These are phyloP conservation scores for Aldabrachelys gigantea DNA, from an alignment of 2,113 vertebrate species.

Conservation along the genomic window DNA sequence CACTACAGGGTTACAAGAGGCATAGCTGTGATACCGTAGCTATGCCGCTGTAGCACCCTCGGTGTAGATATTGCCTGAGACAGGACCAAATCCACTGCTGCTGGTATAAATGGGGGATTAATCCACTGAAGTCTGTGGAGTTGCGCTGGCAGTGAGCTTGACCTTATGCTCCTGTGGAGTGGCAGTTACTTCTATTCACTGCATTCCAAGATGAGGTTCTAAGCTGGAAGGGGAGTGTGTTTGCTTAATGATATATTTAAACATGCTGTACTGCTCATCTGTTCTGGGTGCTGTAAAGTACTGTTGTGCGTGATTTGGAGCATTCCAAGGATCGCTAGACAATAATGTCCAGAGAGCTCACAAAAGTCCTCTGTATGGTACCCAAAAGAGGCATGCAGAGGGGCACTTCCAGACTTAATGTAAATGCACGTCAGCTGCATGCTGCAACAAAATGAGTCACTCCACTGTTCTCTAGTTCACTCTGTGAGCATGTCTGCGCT, in stretches of 20 bases:
- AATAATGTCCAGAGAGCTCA: background rate
- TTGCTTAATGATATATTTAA: background rate
- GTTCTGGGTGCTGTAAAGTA: background rate
- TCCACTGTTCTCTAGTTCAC: background rate
- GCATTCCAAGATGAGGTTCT: background rate
- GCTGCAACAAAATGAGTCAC: background rate
- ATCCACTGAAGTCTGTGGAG: background rate
- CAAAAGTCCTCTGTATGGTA: background rate
- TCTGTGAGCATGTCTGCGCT: background rate
- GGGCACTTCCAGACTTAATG: background rate
- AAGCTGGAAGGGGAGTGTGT: background rate
- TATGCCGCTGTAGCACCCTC: background rate
- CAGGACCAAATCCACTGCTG: background rate
- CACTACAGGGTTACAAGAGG: background rate
- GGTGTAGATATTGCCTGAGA: background rate
- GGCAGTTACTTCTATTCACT: background rate
- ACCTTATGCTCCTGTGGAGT: background rate
- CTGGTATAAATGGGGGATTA: background rate
- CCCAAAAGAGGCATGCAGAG: background rate
- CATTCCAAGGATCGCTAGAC: background rate
- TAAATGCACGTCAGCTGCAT: background rate
- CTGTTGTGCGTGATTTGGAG: background rate
- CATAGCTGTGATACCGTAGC: background rate
- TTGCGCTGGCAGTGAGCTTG: background rate
- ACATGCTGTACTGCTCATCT: background rate